Conservation (phyloP, 2,888 invertebrate species). For the Habroteleia sp. region DNA sequence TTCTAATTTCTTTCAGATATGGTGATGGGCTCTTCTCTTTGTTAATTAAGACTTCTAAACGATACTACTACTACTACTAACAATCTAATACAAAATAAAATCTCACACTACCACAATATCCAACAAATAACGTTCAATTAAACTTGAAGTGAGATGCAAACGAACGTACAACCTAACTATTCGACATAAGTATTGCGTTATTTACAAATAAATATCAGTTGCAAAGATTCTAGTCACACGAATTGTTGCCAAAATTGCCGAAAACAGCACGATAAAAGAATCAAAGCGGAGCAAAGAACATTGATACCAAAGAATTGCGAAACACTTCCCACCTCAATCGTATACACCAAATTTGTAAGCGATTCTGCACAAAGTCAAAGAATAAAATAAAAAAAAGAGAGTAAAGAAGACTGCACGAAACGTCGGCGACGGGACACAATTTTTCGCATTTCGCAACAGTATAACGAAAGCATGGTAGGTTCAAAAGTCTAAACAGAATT, state of each 20-base stretch:
- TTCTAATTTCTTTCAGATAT: constrained; percentile 77
- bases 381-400: constrained; percentile 14
- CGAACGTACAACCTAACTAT: constrained; percentile 3
- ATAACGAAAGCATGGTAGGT: too few relatives aligned
- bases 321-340: constrained; percentile 31
- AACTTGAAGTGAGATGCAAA: constrained; percentile 14
- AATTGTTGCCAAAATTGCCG: constrained; percentile 45
- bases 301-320: constrained; percentile 43
- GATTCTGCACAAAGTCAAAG: neutral
- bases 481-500: too few relatives aligned
- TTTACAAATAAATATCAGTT: constrained; percentile 11
- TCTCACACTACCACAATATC: constrained; percentile 24
- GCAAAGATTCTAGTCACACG: constrained; percentile 67
- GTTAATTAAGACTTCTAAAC: constrained; percentile 67
- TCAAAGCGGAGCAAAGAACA: constrained; percentile 16
- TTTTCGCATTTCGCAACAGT: too few relatives aligned
- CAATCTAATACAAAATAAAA: constrained; percentile 58
- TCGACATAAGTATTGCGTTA: constrained; percentile 17
- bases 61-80: constrained; percentile 68
- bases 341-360: constrained; percentile 29
- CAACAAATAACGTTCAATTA: constrained; percentile 44
- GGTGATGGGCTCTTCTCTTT: constrained; percentile 76
- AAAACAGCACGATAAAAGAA: neutral
- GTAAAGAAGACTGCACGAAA: constrained; percentile 31
- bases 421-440: constrained; percentile 1